Conservation (phyloP, 2,797 vertebrate genomes). For the Crocidura indochinensis region DNA sequence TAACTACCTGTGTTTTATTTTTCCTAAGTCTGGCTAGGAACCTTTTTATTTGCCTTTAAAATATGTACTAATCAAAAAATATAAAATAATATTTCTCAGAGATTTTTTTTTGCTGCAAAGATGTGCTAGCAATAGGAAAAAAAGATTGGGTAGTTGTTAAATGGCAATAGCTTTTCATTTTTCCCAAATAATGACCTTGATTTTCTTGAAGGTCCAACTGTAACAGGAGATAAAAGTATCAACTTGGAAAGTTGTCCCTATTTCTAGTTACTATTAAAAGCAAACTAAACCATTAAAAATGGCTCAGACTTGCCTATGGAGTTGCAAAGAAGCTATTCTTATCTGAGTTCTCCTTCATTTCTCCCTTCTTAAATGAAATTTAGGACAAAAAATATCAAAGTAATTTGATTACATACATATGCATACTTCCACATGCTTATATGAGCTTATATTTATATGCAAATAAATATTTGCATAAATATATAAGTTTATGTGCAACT, state of each 20-base stretch:
- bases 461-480: not conserved
- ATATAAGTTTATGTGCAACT: not conserved
- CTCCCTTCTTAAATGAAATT: conserved; percentile 51
- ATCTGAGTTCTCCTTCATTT: not conserved
- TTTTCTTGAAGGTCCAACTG: conserved; percentile 50
- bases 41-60: conserved; percentile 72
- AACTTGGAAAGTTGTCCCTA: conserved; percentile 19
- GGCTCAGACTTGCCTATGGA: not conserved
- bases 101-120: conserved; percentile 35
- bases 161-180: not conserved
- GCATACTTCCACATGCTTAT: not conserved
- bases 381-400: conserved; percentile 41
- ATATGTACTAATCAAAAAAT: conserved; percentile 64
- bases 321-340: not conserved
- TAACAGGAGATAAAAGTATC: conserved; percentile 4
- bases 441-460: not conserved
- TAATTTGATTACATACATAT: not conserved
- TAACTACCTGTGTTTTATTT: conserved; percentile 62
- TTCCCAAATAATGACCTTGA: not conserved
- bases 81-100: conserved; percentile 19
- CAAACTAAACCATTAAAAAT: conserved; percentile 16
- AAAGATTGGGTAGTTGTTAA: not conserved
- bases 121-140: not conserved
- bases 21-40: conserved; percentile 27
- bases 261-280: conserved; percentile 37